Conservation (phyloP, 2,113 vertebrate species). For the Gymnogyps californianus region DNA sequence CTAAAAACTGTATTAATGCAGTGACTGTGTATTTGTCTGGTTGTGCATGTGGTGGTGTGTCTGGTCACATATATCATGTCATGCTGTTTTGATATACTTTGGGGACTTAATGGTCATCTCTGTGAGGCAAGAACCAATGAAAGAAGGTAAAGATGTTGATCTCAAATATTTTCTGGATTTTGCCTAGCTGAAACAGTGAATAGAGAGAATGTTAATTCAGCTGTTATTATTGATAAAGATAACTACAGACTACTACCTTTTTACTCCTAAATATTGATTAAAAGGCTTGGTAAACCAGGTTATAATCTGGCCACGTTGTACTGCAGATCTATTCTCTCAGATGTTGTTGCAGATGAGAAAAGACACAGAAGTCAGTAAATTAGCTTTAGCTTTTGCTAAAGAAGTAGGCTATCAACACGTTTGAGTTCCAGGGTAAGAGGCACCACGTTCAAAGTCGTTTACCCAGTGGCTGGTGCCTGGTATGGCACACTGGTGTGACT, state of each 20-base stretch:
- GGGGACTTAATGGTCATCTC: too few species aligned
- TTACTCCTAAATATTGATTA: background rate
- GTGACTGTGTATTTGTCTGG: background rate
- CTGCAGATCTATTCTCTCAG: background rate
- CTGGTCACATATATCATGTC: background rate
- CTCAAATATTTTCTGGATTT: background rate
- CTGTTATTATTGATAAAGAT: background rate
- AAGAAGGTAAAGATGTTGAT: background rate
- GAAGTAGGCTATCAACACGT: rapidly evolving
- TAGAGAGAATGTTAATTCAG: too few species aligned
- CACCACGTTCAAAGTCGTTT: background rate
- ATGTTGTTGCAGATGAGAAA: background rate
- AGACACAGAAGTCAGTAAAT: background rate
- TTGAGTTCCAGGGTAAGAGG: background rate
- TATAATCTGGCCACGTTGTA: background rate
- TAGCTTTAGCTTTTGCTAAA: background rate
- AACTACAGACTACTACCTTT: background rate
- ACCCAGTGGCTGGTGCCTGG: background rate
- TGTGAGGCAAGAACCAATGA: background rate
- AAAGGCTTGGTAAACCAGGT: background rate
- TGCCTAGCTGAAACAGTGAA: background rate
- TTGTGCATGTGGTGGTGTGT: background rate
- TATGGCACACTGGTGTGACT: background rate
- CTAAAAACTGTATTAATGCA: background rate
- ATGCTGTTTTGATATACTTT: background rate